Percentiles rank a stretch among this genome's conserved stretches.
phyloP scores from a whole-genome alignment of 2,797 vertebrate species.

The Neomorphus geoffroyi region DNA sequence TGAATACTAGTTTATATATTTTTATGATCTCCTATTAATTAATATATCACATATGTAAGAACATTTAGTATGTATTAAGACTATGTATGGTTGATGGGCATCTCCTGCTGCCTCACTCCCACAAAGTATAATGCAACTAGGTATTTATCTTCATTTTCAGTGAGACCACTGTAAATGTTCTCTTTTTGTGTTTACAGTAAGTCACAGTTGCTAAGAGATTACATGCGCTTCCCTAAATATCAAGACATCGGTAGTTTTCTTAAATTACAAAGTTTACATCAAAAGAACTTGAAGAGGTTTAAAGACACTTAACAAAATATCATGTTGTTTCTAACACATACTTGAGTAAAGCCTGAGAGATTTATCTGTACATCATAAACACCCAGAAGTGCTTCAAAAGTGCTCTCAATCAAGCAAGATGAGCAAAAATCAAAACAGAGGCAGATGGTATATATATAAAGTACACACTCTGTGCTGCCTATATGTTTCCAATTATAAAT shows the following conservation, averaged over 20 bases:
- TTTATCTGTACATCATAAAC: neutral
- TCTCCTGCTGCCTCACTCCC: neutral
- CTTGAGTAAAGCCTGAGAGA: neutral
- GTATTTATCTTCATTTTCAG: neutral
- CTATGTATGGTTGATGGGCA: neutral
- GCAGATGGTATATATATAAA: constrained; percentile 1
- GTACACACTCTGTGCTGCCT: neutral
- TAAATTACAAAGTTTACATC: neutral
- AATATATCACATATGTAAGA: neutral
- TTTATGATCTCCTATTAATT: neutral
- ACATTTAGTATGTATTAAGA: neutral
- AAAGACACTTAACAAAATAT: neutral
- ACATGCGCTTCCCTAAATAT: neutral
- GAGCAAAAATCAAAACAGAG: neutral
- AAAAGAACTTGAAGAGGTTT: neutral
- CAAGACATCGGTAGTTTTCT: neutral
- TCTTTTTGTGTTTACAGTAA: neutral
- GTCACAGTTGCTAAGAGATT: neutral
- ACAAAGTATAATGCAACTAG: neutral
- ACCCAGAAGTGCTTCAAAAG: neutral
- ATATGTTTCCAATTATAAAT: neutral
- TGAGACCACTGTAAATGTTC: neutral
- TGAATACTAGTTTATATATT: neutral
- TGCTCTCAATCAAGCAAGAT: neutral
- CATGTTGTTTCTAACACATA: neutral